A percentile compares a stretch with the other conserved stretches of the same genome.
Conservation (phyloP, 2,888 invertebrate genomes). For the Platycheirus albimanus region DNA sequence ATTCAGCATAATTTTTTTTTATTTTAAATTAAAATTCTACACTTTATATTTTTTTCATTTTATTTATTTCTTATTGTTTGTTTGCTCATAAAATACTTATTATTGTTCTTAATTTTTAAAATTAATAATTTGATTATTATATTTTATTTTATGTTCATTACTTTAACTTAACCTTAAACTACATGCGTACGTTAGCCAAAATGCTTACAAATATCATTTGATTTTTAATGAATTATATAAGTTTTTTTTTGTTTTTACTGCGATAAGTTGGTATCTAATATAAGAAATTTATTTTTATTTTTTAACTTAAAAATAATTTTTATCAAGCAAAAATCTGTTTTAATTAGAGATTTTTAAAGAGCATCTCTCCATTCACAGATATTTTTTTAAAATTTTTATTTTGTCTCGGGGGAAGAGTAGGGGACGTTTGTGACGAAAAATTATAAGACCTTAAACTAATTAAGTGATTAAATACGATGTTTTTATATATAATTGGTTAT, state of each 20-base stretch:
- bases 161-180: conserved; percentile 62
- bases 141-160: conserved; percentile 18
- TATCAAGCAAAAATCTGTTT: conserved; percentile 19
- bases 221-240: conserved; percentile 52
- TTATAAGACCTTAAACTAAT: conserved; percentile 37
- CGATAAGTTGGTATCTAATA: conserved; percentile 19
- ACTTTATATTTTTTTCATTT: conserved; percentile 25
- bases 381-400: too few species aligned
- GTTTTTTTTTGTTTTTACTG: too few species aligned
- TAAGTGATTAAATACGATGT: conserved; percentile 42
- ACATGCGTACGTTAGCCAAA: conserved; percentile 68
- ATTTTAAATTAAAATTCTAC: conserved; percentile 30
- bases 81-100: conserved; percentile 50
- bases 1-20: conserved; percentile 63
- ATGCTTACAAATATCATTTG: conserved; percentile 55
- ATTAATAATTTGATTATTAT: conserved; percentile 71
- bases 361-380: conserved; percentile 46
- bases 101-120: conserved; percentile 48
- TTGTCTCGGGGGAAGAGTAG: not conserved
- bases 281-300: conserved; percentile 22
- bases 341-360: conserved; percentile 46
- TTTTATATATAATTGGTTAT: not conserved
- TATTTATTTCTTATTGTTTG: conserved; percentile 45
- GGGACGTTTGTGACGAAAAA: conserved; percentile 27
- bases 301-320: too few species aligned